Conservation (phyloP, 2,797 vertebrate genomes). For the Melanitta fusca region DNA sequence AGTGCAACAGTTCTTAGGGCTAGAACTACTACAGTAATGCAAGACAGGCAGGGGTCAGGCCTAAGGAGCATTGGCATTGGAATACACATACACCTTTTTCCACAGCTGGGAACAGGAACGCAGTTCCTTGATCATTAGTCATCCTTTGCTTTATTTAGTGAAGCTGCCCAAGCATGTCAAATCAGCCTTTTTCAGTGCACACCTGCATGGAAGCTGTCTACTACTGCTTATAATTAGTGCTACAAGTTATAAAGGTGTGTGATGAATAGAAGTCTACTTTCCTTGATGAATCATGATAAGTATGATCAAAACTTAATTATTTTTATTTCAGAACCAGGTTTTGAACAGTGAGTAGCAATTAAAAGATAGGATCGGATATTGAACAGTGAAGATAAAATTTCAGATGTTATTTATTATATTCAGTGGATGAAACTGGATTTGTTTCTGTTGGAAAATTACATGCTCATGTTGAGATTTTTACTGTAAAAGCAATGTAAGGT, state of each 20-base stretch:
- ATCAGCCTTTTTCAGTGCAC: neutral
- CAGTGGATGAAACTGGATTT: neutral
- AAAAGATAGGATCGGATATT: neutral
- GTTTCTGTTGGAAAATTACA: neutral
- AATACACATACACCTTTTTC: fast-evolving
- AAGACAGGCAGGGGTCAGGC: neutral
- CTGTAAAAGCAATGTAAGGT: neutral
- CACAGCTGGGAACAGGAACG: neutral
- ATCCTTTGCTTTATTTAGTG: neutral
- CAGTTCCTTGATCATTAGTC: neutral
- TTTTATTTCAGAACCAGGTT: neutral
- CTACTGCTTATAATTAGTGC: neutral
- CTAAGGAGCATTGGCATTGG: fast-evolving
- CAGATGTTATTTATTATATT: neutral
- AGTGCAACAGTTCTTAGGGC: neutral
- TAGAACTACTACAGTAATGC: neutral
- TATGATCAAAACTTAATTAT: neutral
- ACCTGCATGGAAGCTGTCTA: neutral
- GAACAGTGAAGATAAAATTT: neutral
- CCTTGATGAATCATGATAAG: neutral
- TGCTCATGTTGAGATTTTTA: neutral
- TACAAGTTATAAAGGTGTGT: neutral
- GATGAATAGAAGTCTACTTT: neutral
- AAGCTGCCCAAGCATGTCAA: neutral
- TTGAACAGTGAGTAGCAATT: neutral